Evolutionary conservation across 2,797 vertebrate genomes (phyloP).

Genomic region (Cephalopachus bancanus): DNA sequence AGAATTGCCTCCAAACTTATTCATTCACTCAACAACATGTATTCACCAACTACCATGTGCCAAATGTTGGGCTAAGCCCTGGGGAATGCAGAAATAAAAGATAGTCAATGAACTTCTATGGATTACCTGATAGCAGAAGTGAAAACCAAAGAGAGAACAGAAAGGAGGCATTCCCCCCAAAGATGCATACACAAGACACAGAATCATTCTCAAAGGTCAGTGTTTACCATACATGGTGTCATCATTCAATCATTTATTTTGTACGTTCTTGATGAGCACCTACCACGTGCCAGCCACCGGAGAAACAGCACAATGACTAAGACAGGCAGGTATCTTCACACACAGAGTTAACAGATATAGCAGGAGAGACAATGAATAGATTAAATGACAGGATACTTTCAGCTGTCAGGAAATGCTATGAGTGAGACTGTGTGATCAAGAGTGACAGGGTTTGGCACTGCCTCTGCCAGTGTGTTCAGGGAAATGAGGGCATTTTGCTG

Average conservation of each 20-base stretch:
- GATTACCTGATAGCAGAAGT: neutral
- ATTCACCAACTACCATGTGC: neutral
- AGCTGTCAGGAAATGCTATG: neutral
- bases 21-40: slow-evolving; percentile 11
- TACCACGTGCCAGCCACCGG: neutral
- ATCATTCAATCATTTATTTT: neutral
- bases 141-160: neutral
- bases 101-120: neutral
- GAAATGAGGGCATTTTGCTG: neutral
- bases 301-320: neutral
- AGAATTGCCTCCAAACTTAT: neutral
- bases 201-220: neutral
- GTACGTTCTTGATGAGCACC: neutral
- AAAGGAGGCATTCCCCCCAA: neutral
- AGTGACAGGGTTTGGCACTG: neutral
- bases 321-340: neutral
- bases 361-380: neutral
- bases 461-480: neutral
- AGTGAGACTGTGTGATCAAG: neutral
- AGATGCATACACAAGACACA: neutral
- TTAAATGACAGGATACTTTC: neutral
- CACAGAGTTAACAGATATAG: neutral
- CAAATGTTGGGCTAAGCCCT: neutral
- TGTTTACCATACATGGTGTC: neutral
- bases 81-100: slow-evolving; percentile 12